A percentile compares a stretch with the other conserved stretches of the same genome.
phyloP scores from a whole-genome alignment of 2,888 invertebrate genomes.

The Pelosia muscerda region DNA sequence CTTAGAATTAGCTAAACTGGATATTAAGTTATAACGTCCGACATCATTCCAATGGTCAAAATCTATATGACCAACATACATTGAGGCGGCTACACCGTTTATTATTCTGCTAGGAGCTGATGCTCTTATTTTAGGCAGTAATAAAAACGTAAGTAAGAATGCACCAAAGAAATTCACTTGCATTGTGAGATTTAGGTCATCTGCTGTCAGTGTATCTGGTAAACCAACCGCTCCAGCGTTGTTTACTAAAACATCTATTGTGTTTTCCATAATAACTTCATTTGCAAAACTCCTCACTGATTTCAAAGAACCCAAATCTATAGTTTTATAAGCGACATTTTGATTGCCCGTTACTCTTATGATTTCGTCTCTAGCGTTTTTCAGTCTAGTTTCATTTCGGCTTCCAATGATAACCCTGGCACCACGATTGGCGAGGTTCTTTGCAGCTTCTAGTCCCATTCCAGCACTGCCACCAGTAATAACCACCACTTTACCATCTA shows the following conservation, averaged over 20 bases:
- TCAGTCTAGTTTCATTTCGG: conserved; percentile 78
- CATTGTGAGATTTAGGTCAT: conserved; percentile 89
- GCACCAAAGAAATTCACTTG: conserved; percentile 91
- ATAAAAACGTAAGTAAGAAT: conserved; percentile 90
- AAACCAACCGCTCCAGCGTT: conserved; percentile 86
- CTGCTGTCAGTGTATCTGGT: conserved; percentile 83
- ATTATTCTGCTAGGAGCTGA: conserved; percentile 88
- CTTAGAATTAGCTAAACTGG: conserved; percentile 79
- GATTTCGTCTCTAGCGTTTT: conserved; percentile 68
- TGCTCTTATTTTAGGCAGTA: conserved; percentile 83
- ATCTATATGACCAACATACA: conserved; percentile 79
- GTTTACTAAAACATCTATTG: conserved; percentile 85
- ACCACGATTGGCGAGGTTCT: conserved; percentile 77
- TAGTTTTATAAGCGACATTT: conserved; percentile 63
- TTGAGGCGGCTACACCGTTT: conserved; percentile 88
- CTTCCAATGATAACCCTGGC: conserved; percentile 85
- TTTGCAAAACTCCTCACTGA: conserved; percentile 86
- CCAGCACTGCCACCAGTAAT: conserved; percentile 80
- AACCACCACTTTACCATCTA: conserved; percentile 74
- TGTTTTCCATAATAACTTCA: conserved; percentile 70
- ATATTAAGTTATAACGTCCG: conserved; percentile 64
- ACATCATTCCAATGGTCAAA: conserved; percentile 75
- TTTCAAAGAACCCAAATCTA: conserved; percentile 79
- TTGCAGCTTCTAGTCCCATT: conserved; percentile 78
- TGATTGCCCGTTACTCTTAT: conserved; percentile 66